phyloP scores from a whole-genome alignment of 1,140 invertebrate genomes.

The Nylanderia fulva region DNA sequence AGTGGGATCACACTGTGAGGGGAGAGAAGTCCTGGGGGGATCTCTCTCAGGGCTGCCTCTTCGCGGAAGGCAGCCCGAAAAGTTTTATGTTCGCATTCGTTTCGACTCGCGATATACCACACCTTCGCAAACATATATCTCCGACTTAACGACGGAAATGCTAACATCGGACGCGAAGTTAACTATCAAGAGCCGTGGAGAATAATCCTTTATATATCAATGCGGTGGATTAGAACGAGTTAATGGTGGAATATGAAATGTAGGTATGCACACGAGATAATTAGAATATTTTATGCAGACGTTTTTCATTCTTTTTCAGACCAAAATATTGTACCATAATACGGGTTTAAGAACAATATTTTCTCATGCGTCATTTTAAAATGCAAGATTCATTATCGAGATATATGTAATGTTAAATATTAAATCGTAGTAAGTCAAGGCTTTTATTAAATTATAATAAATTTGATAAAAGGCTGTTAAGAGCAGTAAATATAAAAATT shows the following conservation, averaged over 20 bases:
- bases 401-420: background rate
- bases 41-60: constrained; percentile 48
- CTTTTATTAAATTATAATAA: no score
- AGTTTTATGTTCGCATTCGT: constrained; percentile 54
- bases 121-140: constrained; percentile 57
- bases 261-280: background rate
- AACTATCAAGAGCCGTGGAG: constrained; percentile 4
- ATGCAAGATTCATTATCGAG: background rate
- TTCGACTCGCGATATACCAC: constrained; percentile 52
- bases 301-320: background rate
- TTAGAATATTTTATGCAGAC: background rate
- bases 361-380: background rate
- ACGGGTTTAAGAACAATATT: background rate
- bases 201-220: background rate
- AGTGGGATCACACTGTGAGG: constrained; percentile 56
- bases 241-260: background rate
- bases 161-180: constrained; percentile 38
- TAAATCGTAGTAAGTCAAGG: no score
- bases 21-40: constrained; percentile 56
- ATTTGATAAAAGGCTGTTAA: no score
- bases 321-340: background rate
- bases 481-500: no score
- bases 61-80: constrained; percentile 53
- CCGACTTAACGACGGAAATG: constrained; percentile 52
- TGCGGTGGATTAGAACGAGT: background rate